Percentiles rank a stretch among this genome's conserved stretches.
phyloP scores from a whole-genome alignment of 1,140 invertebrate genomes.

The Drosophila sp. region DNA sequence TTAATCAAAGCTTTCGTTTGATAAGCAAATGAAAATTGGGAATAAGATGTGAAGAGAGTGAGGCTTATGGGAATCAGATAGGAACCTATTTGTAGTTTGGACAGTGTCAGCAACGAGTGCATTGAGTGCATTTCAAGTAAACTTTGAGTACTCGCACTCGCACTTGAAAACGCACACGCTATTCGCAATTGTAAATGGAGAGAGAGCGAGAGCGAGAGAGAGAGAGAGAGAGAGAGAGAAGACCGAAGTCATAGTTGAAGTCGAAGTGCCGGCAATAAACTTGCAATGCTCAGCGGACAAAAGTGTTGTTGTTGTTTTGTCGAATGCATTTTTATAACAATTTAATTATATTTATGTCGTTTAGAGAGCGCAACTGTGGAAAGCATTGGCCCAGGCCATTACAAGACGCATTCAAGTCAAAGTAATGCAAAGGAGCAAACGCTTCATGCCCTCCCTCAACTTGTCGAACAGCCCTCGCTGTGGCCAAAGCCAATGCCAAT shows the following conservation, averaged over 20 bases:
- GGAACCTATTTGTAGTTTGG: constrained; percentile 44
- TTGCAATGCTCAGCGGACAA: constrained; percentile 45
- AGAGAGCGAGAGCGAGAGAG: background rate
- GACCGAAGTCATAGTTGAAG: constrained; percentile 1
- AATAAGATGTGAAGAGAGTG: background rate
- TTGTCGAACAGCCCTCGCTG: background rate
- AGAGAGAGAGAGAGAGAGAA: background rate
- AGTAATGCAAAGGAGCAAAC: constrained; percentile 66
- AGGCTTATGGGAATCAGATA: constrained; percentile 37
- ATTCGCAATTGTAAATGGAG: background rate
- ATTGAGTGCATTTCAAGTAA: constrained; percentile 45
- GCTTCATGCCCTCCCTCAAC: constrained; percentile 10
- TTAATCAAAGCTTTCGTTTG: background rate
- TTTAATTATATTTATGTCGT: constrained; percentile 79
- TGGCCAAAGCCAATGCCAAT: constrained; percentile 38
- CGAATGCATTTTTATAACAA: constrained; percentile 77
- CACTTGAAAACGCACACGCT: background rate
- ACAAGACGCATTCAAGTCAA: constrained; percentile 63
- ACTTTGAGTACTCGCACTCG: constrained; percentile 13
- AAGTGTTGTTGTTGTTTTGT: constrained; percentile 38
- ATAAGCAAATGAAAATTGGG: background rate
- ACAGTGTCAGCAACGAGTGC: constrained; percentile 22
- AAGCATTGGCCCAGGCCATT: constrained; percentile 40
- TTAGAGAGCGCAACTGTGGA: constrained; percentile 22
- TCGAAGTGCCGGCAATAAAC: constrained; percentile 41